A percentile compares a stretch with the other conserved stretches of the same genome.
Conservation (phyloP, 2,888 invertebrate genomes). For the Hermaeophaga mercurialis region DNA sequence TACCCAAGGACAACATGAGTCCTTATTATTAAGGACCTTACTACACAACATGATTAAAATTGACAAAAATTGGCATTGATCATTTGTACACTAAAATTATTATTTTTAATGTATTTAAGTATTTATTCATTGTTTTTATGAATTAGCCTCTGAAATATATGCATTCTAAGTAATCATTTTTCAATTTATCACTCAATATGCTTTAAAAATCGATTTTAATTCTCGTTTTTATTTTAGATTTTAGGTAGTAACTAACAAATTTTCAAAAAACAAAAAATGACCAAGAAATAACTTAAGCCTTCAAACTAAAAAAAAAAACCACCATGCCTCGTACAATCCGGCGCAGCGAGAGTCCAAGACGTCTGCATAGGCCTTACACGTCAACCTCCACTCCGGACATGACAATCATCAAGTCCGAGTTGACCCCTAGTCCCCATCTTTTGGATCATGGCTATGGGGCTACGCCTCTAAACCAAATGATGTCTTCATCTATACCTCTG, state of each 20-base stretch:
- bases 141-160: too few relatives aligned
- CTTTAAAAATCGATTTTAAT: background rate
- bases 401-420: slow-evolving; percentile 58
- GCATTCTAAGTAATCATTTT: too few relatives aligned
- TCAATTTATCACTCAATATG: too few relatives aligned
- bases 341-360: slow-evolving; percentile 41
- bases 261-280: slow-evolving; percentile 20
- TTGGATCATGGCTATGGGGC: slow-evolving; percentile 88
- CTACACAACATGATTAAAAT: too few relatives aligned
- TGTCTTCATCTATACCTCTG: slow-evolving; percentile 48
- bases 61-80: too few relatives aligned
- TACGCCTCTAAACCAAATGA: slow-evolving; percentile 72
- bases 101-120: too few relatives aligned
- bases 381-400: slow-evolving; percentile 59
- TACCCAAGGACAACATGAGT: too few relatives aligned
- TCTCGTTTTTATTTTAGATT: slow-evolving; percentile 11
- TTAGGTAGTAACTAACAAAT: slow-evolving; percentile 8
- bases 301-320: slow-evolving; percentile 6
- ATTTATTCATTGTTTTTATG: too few relatives aligned
- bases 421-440: slow-evolving; percentile 74
- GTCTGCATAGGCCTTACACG: slow-evolving; percentile 61
- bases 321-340: slow-evolving; percentile 62
- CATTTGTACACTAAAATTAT: too few relatives aligned
- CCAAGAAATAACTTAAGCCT: slow-evolving; percentile 14
- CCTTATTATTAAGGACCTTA: too few relatives aligned